Base-by-base conservation (phyloP, 2,888 invertebrate species). In the Drosophila mimica region DNA sequence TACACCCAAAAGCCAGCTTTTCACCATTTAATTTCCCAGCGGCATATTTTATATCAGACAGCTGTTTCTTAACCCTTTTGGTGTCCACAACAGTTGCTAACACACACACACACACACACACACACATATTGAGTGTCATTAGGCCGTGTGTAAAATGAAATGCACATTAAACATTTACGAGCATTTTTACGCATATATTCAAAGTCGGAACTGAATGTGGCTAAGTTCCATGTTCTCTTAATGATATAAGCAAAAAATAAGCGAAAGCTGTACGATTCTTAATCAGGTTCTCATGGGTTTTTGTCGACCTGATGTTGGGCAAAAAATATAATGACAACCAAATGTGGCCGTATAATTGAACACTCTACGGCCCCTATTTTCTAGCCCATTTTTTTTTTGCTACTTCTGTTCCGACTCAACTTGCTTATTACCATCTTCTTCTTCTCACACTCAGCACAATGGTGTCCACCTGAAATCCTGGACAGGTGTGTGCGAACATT, bases 141-240 rank as follows among this genome's bases (percentile, higher is more conserved):
- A 75, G 63, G 54, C 60, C 48, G 52, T 52, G 25, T 51, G 67
- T 52, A 46, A 49, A 70, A 72, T 72, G 72, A 76, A 79, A 70
- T 79, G 79, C 70, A 46, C 75, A 79, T 79, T 79, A 75, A 79
- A 66, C 67, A 76, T 79, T 68, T 66, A 78, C 59, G 56, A 53
- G 46, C 28, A 30, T 48, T 60, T 52, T 67, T 52, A 56, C 51
- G 49, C 61, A 60, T 31, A 43, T 6, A 31, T 31, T 28, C 28
- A 25, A 28, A n/a, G 20, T 34, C 57, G 48, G 43, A 20, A 15
- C 49, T 61, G 38, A 25, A 25, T 51, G n/a, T 49, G 38, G 38
- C 56, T 38, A 62, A 54, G 58, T 60, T 46, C 40, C 54, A 70
- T 31, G 46, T 43, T 17, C 20, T 11, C 33, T 13, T 36, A 56